Base-by-base conservation (phyloP, 2,888 invertebrate species). In the Acleris emargana region DNA sequence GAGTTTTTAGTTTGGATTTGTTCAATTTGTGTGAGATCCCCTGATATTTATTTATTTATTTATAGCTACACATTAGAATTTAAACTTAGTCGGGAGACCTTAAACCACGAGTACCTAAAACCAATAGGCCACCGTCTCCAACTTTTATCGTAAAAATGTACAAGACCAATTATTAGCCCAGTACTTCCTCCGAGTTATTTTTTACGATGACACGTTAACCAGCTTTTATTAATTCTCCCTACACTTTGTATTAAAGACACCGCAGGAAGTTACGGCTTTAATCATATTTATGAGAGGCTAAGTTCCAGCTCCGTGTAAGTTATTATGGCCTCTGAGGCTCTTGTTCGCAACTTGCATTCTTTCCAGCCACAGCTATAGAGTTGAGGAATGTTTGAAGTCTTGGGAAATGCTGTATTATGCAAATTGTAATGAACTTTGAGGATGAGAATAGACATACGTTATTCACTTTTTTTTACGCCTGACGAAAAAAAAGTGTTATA, bases 241-340 rank as follows among this genome's bases (percentile, higher is more conserved):
- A 64, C 49, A 50, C 49, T 54, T 60, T 64, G 22, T 52, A 55
- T 51, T 55, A 60, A 55, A 59, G 59, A 59, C 54, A 38, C 42
- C 54, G 42, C 54, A 20, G 42, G 22, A 50, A 64, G 53, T 64
- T 59, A 64, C 42, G 54, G 59, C 54, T 53, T 53, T 54, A 53
- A 60, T 64, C 54, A 60, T 64, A 64, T 60, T 64, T 60, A 64
- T 22, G 59, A 64, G 64, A 28, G 54, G 45, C 45, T 53, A 60
- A 54, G 59, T 64, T 64, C 54, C n/a, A n/a, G 13, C 57, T 64
- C 28, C 52, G 9, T 54, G 59, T 64, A 64, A 59, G 59, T 64
- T 64, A 64, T 60, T 59, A 59, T 59, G 16, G n/a, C 45, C 22
- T 57, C 45, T 43, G 25, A 22, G 45, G 45, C 45, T 45, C 43